Conservation (phyloP, 2,113 vertebrate species). For the Neodontobutis hainanensis region DNA sequence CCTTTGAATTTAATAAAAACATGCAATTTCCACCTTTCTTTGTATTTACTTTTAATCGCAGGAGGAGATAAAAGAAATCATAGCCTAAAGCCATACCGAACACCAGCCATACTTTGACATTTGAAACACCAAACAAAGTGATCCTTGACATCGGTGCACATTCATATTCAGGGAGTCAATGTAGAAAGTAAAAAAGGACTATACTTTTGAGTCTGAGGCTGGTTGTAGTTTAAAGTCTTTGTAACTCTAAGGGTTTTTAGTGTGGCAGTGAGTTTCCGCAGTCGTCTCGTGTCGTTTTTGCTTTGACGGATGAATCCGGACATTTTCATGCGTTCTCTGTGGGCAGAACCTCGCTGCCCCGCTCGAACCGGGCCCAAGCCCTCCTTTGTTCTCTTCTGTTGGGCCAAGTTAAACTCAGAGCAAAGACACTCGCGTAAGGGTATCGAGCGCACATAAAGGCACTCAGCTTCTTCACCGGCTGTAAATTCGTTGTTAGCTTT, state of each 20-base stretch:
- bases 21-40: constrained; percentile 63
- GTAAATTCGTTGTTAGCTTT: background rate
- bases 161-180: constrained; percentile 45
- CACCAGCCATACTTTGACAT: constrained; percentile 64
- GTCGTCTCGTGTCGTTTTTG: constrained; percentile 29
- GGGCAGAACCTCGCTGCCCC: constrained; percentile 75
- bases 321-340: constrained; percentile 78
- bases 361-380: constrained; percentile 77
- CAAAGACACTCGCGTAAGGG: constrained; percentile 74
- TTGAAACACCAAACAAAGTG: constrained; percentile 20
- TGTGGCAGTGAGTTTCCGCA: constrained; percentile 22
- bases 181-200: background rate
- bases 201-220: background rate
- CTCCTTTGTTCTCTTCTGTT: constrained; percentile 76
- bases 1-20: constrained; percentile 40
- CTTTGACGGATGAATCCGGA: constrained; percentile 75
- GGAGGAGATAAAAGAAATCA: constrained; percentile 17
- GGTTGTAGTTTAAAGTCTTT: background rate
- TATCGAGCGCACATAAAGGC: constrained; percentile 62
- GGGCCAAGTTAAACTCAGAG: constrained; percentile 77
- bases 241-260: background rate
- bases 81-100: constrained; percentile 64
- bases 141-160: constrained; percentile 22
- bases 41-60: constrained; percentile 16
- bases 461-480: background rate